phyloP scores from a whole-genome alignment of 2,888 invertebrate genomes.

The Carterocephalus palaemon region DNA sequence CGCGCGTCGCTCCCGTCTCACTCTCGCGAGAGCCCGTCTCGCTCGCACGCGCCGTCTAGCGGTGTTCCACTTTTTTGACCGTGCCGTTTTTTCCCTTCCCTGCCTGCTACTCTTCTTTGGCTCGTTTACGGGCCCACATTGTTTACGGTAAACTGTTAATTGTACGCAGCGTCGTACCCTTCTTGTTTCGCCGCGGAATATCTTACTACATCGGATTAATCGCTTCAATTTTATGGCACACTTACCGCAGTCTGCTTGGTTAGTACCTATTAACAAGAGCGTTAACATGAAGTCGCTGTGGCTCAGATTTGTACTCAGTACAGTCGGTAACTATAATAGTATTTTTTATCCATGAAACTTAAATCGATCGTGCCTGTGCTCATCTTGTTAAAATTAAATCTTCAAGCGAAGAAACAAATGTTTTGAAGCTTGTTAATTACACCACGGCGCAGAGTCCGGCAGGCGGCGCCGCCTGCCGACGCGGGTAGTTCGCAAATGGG shows the following conservation, averaged over 20 bases:
- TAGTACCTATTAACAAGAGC: too few relatives aligned
- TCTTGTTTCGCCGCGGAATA: slow-evolving; percentile 1
- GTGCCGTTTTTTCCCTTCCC: slow-evolving; percentile 70
- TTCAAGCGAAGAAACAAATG: neutral
- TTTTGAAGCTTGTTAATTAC: slow-evolving; percentile 4
- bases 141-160: slow-evolving; percentile 52
- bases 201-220: neutral
- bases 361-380: too few relatives aligned
- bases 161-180: slow-evolving; percentile 15
- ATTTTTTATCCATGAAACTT: too few relatives aligned
- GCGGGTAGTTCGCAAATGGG: slow-evolving; percentile 16
- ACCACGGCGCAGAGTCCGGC: neutral
- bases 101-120: slow-evolving; percentile 58
- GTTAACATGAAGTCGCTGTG: neutral
- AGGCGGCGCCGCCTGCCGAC: neutral
- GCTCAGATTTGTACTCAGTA: too few relatives aligned
- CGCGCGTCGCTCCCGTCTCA: slow-evolving; percentile 55
- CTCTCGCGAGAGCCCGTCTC: slow-evolving; percentile 46
- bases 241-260: neutral
- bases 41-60: slow-evolving; percentile 54
- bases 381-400: too few relatives aligned
- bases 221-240: neutral
- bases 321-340: too few relatives aligned
- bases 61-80: slow-evolving; percentile 76
- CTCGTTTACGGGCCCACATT: slow-evolving; percentile 58